Base-by-base conservation (phyloP, 2,888 invertebrate species). In the Standfussiana lucernea region DNA sequence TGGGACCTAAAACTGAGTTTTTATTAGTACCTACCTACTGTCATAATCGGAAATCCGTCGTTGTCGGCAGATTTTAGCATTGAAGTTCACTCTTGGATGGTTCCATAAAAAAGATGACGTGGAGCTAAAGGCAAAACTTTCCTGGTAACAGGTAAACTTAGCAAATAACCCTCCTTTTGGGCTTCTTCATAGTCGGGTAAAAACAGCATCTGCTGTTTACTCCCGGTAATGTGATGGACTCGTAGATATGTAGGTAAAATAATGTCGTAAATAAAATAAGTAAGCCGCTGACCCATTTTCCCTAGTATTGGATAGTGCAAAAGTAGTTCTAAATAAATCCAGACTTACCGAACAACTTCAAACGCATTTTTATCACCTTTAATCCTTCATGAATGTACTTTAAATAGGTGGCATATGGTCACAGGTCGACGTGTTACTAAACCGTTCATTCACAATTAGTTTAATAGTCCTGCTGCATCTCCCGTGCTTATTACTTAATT, bases 401-500 rank as follows among this genome's bases (percentile, higher is more conserved):
- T 64, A 64, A 75, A 71, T 69, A 86, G 75, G 80, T 87, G 77
- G 64, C 67, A 72, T 71, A 50, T 67, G 85, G 65, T 75, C 85
- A 78, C 80, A 81, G 74, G 79, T 83, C 73, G 75, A 37, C 75
- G 76, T 70, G 70, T 76, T 68, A 88, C 88, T 81, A 78, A 79
- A 80, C 65, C 59, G 77, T 59, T 47, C 79, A 71, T 76, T 71
- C 80, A 75, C 84, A 87, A 88, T 88, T 86, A 85, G 47, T 72
- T 68, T 75, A 85, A 84, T 83, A 59, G 78, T 71, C 77, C 77
- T 69, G 80, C 69, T 84, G 87, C 80, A 86, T 75, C 79, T 80
- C 83, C 72, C 77, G 79, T 73, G 75, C 40, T 80, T 74, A 80
- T 80, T 84, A 78, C 88, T 82, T 88, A 74, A 89, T 88, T 87